Base-by-base conservation (phyloP, 2,797 vertebrate genomes). In the Tinamus major region DNA sequence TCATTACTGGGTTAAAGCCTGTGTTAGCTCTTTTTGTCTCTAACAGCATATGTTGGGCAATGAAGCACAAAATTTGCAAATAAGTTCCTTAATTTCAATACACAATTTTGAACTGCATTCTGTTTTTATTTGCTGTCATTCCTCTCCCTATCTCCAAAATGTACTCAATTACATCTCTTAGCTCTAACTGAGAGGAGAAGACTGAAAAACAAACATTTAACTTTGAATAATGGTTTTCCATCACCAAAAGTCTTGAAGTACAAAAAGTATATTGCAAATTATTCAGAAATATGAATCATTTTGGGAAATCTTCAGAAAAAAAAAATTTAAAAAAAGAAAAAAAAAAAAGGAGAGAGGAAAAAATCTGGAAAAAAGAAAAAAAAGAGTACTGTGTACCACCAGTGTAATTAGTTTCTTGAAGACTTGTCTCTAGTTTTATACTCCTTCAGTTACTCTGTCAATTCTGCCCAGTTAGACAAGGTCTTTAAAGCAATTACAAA, bases 401-500 rank as follows among this genome's bases (percentile, higher is more conserved):
- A 46, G 12, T 83, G 18, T 86, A 96, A 91, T 87, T 85, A 64
- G 12, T 85, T 92, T 94, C 78, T 70, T 79, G 67, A 91, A 61
- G 61, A 15, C 41, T 94, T 93, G 39, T 8, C 75, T 93, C 39
- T 85, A 23, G 64, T 90, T 94, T 87, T 61, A 49, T 56, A 79
- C 3, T 94, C 86, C 46, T 89, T 84, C 51, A 79, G 42, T 94
- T 95, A 94, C 93, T 93, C 51, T 6, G 71, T 95, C 79, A 81
- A 76, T 53, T 86, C 63, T 85, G 24, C 18, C 77, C 74, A 55
- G 62, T 82, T 94, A 91, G 33, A 93, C 67, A 96, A 97, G 90
- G 95, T 97, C 88, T 95, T 97, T 95, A 95, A 93, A 96, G 69
- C 67, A 95, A 96, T 97, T 97, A 89, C 7, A 79, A 90, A 92